Conservation (phyloP, 2,888 invertebrate species). For the Chalcis sispes region DNA sequence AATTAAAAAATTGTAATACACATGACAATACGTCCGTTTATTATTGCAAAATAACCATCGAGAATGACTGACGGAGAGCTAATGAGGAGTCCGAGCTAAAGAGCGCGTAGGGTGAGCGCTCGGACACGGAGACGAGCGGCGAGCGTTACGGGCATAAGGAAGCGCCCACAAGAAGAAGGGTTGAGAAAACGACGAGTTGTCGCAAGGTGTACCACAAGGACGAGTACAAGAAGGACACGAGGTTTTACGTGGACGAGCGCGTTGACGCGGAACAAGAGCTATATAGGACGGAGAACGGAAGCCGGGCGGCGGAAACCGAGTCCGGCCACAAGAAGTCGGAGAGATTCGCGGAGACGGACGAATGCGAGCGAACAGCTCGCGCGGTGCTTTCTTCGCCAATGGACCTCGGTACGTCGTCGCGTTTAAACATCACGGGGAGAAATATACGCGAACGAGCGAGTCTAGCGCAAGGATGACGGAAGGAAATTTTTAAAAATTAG, state of each 20-base stretch:
- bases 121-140: constrained; percentile 79
- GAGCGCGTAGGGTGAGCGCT: constrained; percentile 79
- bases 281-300: constrained; percentile 77
- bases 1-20: too few species aligned
- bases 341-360: constrained; percentile 74
- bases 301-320: constrained; percentile 75
- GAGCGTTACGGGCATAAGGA: constrained; percentile 80
- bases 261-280: constrained; percentile 82
- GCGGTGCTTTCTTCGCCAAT: constrained; percentile 77
- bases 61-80: too few species aligned
- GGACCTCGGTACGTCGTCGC: constrained; percentile 78
- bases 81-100: constrained; percentile 78
- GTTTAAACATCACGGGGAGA: constrained; percentile 76
- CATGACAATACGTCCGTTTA: too few species aligned
- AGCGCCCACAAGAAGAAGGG: constrained; percentile 83
- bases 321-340: constrained; percentile 75
- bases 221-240: constrained; percentile 87
- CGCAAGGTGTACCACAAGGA: constrained; percentile 86
- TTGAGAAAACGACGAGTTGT: constrained; percentile 84
- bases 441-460: constrained; percentile 38
- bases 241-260: constrained; percentile 85
- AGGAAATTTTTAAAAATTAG: too few species aligned
- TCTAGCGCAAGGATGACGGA: constrained; percentile 14
- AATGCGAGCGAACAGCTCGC: constrained; percentile 77
- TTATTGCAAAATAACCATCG: too few species aligned